A percentile compares a stretch with the other conserved stretches of the same genome.
Evolutionary conservation across 1,140 invertebrate species (phyloP).

Genomic region (Drosophila willistoni): DNA sequence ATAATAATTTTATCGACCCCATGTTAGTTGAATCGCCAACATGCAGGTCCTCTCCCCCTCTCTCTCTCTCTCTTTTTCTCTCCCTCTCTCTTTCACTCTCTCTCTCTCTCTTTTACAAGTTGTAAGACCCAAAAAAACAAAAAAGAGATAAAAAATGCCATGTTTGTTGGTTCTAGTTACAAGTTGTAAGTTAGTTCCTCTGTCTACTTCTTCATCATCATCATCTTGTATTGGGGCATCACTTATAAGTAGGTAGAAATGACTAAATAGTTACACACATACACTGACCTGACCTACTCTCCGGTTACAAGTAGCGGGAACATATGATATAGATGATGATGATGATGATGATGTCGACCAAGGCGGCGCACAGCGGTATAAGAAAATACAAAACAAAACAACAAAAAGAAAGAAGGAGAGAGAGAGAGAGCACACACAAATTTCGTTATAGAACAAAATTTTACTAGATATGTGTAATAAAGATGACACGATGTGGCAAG

Average conservation of each 20-base stretch:
- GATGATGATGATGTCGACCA: slow-evolving; percentile 34
- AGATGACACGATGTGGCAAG: slow-evolving; percentile 32
- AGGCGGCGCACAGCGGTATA: slow-evolving; percentile 56
- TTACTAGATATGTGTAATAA: slow-evolving; percentile 41
- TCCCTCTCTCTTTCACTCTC: neutral
- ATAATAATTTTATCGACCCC: neutral
- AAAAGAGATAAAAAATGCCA: neutral
- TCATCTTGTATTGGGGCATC: neutral
- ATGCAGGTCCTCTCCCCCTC: neutral
- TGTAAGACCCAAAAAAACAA: no score
- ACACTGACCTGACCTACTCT: slow-evolving; percentile 80
- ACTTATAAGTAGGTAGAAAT: slow-evolving; percentile 25
- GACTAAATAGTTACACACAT: slow-evolving; percentile 73
- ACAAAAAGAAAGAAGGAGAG: slow-evolving; percentile 35
- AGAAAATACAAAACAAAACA: slow-evolving; percentile 43
- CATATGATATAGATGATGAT: slow-evolving; percentile 9
- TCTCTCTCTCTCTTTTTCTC: no score
- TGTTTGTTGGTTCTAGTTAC: slow-evolving; percentile 24
- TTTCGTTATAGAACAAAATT: slow-evolving; percentile 66
- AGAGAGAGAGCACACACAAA: slow-evolving; percentile 34
- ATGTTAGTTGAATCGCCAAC: neutral
- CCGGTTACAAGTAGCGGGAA: slow-evolving; percentile 43
- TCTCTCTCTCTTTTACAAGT: neutral
- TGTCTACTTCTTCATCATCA: neutral
- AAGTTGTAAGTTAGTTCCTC: slow-evolving; percentile 11